A percentile compares a stretch with the other conserved stretches of the same genome.
phyloP scores from a whole-genome alignment of 2,888 invertebrate species.

The Temnothorax unifasciatus region DNA sequence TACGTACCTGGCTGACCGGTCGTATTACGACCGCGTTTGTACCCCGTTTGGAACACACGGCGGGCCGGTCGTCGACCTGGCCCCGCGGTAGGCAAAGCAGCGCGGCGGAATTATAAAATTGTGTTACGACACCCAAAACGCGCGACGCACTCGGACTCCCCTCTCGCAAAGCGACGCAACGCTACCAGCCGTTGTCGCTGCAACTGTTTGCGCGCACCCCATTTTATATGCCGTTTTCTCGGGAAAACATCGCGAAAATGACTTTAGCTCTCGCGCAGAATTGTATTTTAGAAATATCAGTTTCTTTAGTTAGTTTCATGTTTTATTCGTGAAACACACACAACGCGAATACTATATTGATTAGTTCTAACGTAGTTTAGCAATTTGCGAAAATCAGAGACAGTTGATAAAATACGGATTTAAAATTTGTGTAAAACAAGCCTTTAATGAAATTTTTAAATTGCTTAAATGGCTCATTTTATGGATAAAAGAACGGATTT shows the following conservation, averaged over 20 bases:
- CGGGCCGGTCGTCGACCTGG: slow-evolving; percentile 62
- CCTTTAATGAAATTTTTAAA: neutral
- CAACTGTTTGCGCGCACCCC: slow-evolving; percentile 1
- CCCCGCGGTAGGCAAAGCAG: slow-evolving; percentile 54
- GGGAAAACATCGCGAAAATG: neutral
- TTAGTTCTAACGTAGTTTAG: neutral
- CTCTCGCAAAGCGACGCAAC: neutral
- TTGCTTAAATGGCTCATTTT: neutral
- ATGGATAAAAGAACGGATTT: neutral
- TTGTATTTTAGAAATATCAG: neutral
- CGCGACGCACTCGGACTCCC: slow-evolving; percentile 8
- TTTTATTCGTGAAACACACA: neutral
- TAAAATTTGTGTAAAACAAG: neutral
- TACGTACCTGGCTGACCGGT: slow-evolving; percentile 35
- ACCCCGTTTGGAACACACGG: slow-evolving; percentile 57
- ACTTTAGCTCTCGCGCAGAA: neutral
- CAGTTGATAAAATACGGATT: neutral
- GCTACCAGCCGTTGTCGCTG: neutral
- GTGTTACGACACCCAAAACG: slow-evolving; percentile 73
- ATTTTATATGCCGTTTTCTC: neutral
- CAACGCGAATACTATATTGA: neutral
- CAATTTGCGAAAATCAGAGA: neutral
- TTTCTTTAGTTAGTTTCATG: neutral
- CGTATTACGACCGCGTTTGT: slow-evolving; percentile 62
- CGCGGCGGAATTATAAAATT: slow-evolving; percentile 79